These are phyloP conservation scores for Aphaenogaster floridana DNA, from an alignment of 1,140 invertebrate genomes.

Conservation along the genomic window DNA sequence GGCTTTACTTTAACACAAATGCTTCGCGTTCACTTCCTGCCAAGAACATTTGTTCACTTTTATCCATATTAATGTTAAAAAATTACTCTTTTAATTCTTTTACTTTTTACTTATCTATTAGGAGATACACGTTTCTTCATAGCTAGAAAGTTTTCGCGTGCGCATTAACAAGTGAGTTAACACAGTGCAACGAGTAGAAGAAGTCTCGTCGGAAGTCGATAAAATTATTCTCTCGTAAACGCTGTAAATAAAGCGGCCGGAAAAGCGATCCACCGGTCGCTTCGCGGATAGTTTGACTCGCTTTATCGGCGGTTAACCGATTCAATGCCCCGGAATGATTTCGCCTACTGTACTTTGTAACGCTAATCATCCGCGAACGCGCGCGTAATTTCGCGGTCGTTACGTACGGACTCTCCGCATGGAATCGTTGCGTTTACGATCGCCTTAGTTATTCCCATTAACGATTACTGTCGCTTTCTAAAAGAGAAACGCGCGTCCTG, in stretches of 20 bases:
- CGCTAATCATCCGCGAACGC: conserved; percentile 49
- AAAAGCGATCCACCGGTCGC: background rate
- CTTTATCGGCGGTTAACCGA: conserved; percentile 48
- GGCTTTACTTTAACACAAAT: background rate
- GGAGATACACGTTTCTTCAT: background rate
- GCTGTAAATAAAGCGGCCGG: background rate
- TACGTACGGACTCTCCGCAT: background rate
- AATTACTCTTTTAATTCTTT: background rate
- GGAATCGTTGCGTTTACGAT: conserved; percentile 43
- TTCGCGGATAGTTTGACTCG: conserved; percentile 27
- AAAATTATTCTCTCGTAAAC: conserved; percentile 30
- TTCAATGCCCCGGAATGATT: conserved; percentile 51
- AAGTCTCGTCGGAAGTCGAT: conserved; percentile 21
- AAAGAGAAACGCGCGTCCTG: conserved; percentile 61
- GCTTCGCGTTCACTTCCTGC: background rate
- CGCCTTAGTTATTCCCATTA: conserved; percentile 56
- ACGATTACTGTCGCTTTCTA: conserved; percentile 62
- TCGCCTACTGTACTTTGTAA: background rate
- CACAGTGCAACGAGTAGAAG: background rate
- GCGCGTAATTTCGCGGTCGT: conserved; percentile 39
- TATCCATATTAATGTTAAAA: background rate
- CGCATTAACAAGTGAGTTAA: background rate
- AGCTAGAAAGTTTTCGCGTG: conserved; percentile 12
- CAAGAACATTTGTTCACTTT: background rate
- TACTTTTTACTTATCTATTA: background rate